Evolutionary conservation across 1,140 invertebrate genomes (phyloP).

Genomic region (Babylonia areolata): DNA sequence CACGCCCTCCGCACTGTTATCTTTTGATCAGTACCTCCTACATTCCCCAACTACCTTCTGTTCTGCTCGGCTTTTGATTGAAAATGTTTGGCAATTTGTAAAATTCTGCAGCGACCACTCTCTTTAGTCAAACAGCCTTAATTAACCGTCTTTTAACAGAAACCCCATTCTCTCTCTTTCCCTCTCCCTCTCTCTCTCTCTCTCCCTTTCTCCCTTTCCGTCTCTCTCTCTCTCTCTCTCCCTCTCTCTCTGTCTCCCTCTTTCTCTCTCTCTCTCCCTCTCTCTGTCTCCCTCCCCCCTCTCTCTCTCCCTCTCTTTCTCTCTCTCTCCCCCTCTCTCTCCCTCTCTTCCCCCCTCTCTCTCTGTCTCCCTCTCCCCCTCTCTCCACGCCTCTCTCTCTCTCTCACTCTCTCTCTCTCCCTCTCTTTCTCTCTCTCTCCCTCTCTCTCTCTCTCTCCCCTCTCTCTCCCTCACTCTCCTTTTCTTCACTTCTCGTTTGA

Average conservation of each 20-base stretch:
- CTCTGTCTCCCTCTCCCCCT: background rate
- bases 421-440: background rate
- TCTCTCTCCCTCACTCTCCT: background rate
- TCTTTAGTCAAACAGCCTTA: no score
- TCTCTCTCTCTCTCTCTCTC: background rate
- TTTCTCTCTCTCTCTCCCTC: background rate
- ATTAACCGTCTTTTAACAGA: no score
- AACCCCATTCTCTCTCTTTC: background rate
- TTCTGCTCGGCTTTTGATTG: no score
- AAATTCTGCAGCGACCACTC: no score
- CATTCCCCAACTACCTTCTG: no score
- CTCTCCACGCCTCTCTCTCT: background rate
- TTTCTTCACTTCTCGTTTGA: background rate
- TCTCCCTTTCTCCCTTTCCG: background rate
- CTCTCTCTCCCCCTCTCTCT: background rate
- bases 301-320: background rate
- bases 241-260: background rate
- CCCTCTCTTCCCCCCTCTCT: background rate
- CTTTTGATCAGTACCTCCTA: no score
- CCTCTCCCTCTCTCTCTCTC: background rate
- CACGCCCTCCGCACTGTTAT: no score
- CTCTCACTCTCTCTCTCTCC: background rate
- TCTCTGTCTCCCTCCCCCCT: background rate
- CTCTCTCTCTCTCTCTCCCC: background rate
- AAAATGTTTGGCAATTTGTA: no score